Conservation (phyloP, 1,140 invertebrate genomes). For the Gryon sp. region DNA sequence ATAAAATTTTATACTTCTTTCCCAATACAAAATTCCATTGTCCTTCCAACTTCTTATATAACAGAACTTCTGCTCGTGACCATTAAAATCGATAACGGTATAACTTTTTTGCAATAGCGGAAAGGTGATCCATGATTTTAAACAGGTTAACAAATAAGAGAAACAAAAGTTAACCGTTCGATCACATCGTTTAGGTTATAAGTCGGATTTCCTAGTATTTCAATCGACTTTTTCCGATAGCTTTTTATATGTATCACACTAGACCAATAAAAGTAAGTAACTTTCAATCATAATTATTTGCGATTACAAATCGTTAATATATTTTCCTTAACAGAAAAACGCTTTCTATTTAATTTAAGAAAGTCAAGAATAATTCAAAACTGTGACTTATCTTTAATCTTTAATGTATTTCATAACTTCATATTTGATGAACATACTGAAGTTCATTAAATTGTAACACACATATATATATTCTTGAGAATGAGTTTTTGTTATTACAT, state of each 20-base stretch:
- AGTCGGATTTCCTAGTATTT: conserved; percentile 2
- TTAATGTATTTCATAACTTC: no score
- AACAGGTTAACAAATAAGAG: conserved; percentile 36
- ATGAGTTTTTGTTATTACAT: background rate
- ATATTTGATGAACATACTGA: no score
- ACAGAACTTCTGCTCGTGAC: conserved; percentile 49
- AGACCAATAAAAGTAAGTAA: no score
- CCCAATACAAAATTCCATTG: conserved; percentile 58
- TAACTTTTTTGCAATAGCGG: conserved; percentile 57
- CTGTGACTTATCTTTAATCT: no score
- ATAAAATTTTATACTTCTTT: conserved; percentile 59
- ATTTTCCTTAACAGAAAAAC: no score
- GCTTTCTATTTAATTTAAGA: no score
- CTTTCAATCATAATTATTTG: no score
- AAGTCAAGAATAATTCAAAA: no score
- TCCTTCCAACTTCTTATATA: conserved; percentile 63
- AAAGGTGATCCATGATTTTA: conserved; percentile 44
- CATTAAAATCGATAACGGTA: conserved; percentile 56
- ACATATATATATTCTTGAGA: no score
- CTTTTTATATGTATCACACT: no score
- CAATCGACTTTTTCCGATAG: conserved; percentile 1
- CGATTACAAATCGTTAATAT: no score
- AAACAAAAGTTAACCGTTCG: conserved; percentile 34
- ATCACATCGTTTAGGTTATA: background rate
- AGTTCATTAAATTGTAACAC: no score